These are phyloP conservation scores for Strix aluco DNA, from an alignment of 2,113 vertebrate genomes.

Conservation along the genomic window DNA sequence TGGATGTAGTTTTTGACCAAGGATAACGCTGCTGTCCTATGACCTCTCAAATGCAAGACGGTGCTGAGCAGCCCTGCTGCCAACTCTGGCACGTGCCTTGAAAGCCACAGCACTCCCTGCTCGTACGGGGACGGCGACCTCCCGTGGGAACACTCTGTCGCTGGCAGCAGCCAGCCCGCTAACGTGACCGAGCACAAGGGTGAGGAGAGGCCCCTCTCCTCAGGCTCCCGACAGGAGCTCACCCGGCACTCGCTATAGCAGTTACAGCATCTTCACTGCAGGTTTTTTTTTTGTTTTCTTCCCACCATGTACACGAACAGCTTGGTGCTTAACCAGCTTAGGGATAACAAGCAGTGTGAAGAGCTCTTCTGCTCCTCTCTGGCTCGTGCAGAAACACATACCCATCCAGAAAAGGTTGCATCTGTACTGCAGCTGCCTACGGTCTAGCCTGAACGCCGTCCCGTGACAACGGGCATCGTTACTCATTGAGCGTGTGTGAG, in stretches of 20 bases:
- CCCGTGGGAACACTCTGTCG: rapidly evolving
- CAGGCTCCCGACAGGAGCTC: not conserved
- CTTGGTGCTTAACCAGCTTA: not conserved
- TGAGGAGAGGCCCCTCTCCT: no score
- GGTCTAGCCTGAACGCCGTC: not conserved
- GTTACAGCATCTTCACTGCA: not conserved
- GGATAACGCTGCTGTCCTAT: not conserved
- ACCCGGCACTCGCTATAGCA: not conserved
- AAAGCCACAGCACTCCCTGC: not conserved
- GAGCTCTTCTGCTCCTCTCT: not conserved
- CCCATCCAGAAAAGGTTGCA: not conserved
- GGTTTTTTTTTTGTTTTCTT: not conserved
- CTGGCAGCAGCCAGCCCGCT: no score
- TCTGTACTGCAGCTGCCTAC: not conserved
- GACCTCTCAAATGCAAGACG: not conserved
- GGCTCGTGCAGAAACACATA: not conserved
- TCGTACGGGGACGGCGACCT: not conserved
- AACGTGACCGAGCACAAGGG: no score
- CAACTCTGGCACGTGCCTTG: not conserved
- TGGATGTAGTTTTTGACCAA: not conserved
- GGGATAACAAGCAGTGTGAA: not conserved
- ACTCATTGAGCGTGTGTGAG: not conserved
- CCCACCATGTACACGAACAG: not conserved
- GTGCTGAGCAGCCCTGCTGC: not conserved
- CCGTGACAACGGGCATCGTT: not conserved